Percentiles rank a stretch among this genome's conserved stretches.
These are phyloP conservation scores for Caenorhabditis tropicalis DNA, from an alignment of 1,140 invertebrate species.

Conservation along the genomic window DNA sequence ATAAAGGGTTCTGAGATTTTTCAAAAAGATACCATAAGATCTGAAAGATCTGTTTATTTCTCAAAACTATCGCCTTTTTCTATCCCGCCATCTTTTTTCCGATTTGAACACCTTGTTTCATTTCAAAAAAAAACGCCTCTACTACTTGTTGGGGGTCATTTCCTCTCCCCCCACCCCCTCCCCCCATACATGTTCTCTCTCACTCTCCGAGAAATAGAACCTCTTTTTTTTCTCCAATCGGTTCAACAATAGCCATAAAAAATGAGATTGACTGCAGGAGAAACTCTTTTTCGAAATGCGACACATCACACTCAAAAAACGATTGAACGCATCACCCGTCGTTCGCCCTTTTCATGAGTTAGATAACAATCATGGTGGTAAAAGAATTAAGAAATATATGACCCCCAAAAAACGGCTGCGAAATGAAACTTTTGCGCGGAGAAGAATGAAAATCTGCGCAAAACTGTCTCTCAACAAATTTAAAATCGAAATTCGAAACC, in stretches of 20 bases:
- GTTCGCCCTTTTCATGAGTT: conserved; percentile 7
- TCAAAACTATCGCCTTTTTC: background rate
- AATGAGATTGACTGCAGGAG: conserved; percentile 24
- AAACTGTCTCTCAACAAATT: background rate
- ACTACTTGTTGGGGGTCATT: background rate
- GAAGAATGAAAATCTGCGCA: background rate
- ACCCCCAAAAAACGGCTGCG: conserved; percentile 15
- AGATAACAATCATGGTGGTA: conserved; percentile 17
- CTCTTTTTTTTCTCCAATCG: background rate
- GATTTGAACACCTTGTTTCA: conserved; percentile 18
- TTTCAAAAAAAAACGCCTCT: conserved; percentile 7
- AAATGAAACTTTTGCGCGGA: background rate
- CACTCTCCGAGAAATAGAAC: background rate
- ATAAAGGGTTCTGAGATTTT: too few species aligned
- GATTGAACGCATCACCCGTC: conserved; percentile 15
- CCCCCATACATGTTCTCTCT: background rate
- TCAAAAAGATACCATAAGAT: background rate
- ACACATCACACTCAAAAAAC: background rate
- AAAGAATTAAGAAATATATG: background rate
- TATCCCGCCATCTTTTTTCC: background rate
- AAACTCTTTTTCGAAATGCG: background rate
- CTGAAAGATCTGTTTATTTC: background rate
- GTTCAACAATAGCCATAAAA: conserved; percentile 28
- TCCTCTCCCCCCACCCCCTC: background rate
- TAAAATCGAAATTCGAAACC: background rate